These are phyloP conservation scores for Monopterus albus DNA, from an alignment of 2,113 vertebrate species.

Conservation along the genomic window DNA sequence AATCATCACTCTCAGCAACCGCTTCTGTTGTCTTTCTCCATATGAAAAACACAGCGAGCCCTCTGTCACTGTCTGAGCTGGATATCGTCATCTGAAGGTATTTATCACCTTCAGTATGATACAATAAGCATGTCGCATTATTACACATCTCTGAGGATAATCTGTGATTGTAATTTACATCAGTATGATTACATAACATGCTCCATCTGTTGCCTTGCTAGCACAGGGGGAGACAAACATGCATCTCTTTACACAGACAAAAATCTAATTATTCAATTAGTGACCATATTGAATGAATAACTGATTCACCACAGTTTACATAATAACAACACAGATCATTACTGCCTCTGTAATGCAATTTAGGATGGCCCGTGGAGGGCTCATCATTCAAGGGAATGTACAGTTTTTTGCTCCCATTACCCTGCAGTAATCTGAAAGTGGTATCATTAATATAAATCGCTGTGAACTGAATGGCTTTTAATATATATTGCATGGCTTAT, in stretches of 20 bases:
- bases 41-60: conserved; percentile 35
- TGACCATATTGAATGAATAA: conserved; percentile 63
- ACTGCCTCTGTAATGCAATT: conserved; percentile 71
- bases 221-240: conserved; percentile 49
- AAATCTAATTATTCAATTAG: conserved; percentile 75
- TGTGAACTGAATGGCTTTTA: conserved; percentile 37
- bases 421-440: conserved; percentile 55
- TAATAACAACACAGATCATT: conserved; percentile 70
- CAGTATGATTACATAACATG: conserved; percentile 59
- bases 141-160: conserved; percentile 41
- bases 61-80: conserved; percentile 40
- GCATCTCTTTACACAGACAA: conserved; percentile 59
- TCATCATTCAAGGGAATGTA: conserved; percentile 63
- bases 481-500: conserved; percentile 42
- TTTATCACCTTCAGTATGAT: conserved; percentile 49
- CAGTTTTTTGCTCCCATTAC: conserved; percentile 57
- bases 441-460: conserved; percentile 56
- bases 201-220: conserved; percentile 63
- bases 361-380: conserved; percentile 31
- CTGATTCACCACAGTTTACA: conserved; percentile 72
- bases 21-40: conserved; percentile 31
- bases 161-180: conserved; percentile 59
- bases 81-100: conserved; percentile 23
- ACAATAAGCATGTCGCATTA: conserved; percentile 20
- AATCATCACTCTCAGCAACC: conserved; percentile 47